These are phyloP conservation scores for Anoplophora glabripennis DNA, from an alignment of 1,140 invertebrate genomes.

Conservation along the genomic window DNA sequence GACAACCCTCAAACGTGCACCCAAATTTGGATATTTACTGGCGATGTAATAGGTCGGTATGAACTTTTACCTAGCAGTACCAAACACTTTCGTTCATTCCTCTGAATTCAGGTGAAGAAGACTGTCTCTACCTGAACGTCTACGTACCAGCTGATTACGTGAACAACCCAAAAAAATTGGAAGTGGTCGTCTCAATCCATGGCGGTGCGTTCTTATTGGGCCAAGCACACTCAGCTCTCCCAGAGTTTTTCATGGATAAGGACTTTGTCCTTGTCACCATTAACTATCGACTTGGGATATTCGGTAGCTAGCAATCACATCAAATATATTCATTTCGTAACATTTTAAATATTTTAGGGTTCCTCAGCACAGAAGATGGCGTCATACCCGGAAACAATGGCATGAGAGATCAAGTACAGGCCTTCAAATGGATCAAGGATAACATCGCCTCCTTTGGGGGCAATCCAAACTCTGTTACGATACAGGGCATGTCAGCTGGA, in stretches of 20 bases:
- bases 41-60: not conserved
- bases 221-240: conserved; percentile 51
- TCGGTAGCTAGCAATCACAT: conserved; percentile 47
- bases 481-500: conserved; percentile 51
- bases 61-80: not conserved
- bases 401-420: conserved; percentile 59
- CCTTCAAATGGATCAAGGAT: conserved; percentile 59
- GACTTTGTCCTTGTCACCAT: conserved; percentile 62
- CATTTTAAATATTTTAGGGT: conserved; percentile 29
- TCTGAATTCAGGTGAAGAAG: conserved; percentile 51
- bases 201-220: conserved; percentile 58
- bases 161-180: conserved; percentile 19
- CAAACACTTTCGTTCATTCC: too few relatives aligned
- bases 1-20: conserved; percentile 32
- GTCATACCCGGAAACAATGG: conserved; percentile 55
- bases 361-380: conserved; percentile 43
- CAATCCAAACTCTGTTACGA: conserved; percentile 58
- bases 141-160: conserved; percentile 45
- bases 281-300: conserved; percentile 62
- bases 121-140: conserved; percentile 57
- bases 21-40: conserved; percentile 33
- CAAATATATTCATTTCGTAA: not conserved
- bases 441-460: conserved; percentile 62
- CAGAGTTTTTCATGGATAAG: conserved; percentile 57
- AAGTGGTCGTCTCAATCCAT: conserved; percentile 59